Conservation (phyloP, 2,797 vertebrate genomes). For the Taeniopygia guttata region DNA sequence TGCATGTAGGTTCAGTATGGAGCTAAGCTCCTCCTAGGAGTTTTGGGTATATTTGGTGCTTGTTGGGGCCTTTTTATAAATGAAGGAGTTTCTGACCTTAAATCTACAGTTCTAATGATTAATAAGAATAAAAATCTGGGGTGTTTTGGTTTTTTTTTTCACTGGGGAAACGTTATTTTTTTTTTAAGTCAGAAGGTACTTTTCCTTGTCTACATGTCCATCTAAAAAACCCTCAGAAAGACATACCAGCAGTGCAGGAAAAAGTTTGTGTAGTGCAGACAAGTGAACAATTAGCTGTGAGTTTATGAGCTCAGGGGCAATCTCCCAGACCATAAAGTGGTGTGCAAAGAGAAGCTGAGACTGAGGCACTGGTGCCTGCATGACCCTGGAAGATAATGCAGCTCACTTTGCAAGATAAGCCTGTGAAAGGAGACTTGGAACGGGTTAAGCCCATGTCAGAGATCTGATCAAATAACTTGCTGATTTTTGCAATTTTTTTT, state of each 20-base stretch:
- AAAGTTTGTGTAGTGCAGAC: not conserved
- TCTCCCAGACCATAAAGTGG: not conserved
- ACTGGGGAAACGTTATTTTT: not conserved
- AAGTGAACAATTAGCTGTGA: not conserved
- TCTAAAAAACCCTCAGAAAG: not conserved
- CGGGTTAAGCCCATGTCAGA: rapidly evolving
- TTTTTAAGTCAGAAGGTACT: not conserved
- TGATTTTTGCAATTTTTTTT: not conserved
- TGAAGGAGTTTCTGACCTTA: not conserved
- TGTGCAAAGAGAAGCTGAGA: rapidly evolving
- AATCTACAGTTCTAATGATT: not conserved
- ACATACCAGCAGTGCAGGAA: not conserved
- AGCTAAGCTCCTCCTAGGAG: not conserved
- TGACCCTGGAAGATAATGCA: not conserved
- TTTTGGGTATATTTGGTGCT: not conserved
- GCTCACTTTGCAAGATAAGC: not conserved
- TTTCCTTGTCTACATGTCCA: not conserved
- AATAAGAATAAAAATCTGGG: not conserved
- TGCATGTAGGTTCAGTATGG: not conserved
- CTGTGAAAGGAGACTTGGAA: not conserved
- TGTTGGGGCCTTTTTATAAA: not conserved
- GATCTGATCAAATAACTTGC: not conserved
- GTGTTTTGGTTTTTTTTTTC: not conserved
- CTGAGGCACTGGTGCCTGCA: not conserved
- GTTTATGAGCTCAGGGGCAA: not conserved